Percentiles rank a stretch among this genome's conserved stretches.
Conservation (phyloP, 2,113 vertebrate genomes). For the Platichthys stellatus region DNA sequence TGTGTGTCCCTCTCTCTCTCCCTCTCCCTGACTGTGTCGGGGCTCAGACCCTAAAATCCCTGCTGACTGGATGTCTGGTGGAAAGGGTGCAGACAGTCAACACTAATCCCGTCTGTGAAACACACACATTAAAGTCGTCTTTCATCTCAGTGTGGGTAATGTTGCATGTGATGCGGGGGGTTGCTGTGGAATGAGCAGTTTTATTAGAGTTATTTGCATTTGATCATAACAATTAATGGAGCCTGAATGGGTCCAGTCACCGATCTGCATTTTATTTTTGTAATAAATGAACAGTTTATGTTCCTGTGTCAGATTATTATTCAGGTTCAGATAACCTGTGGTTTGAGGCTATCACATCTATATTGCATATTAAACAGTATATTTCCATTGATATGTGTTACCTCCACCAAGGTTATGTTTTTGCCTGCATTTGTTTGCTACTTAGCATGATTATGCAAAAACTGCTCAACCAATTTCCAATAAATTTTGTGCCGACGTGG, state of each 20-base stretch:
- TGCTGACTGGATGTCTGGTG: slow-evolving; percentile 76
- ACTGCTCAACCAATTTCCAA: neutral
- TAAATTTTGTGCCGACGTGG: too few species aligned
- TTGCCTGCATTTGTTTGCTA: neutral
- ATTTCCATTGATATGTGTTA: neutral
- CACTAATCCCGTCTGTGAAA: slow-evolving; percentile 69
- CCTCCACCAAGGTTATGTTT: neutral
- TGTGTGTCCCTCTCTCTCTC: neutral
- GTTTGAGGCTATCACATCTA: neutral
- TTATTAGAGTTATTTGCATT: neutral
- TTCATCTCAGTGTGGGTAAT: slow-evolving; percentile 39
- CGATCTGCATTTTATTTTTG: too few species aligned
- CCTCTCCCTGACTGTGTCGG: slow-evolving; percentile 21
- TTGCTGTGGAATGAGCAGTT: neutral
- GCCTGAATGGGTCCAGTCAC: neutral
- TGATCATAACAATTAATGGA: neutral
- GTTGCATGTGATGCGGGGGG: slow-evolving; percentile 33
- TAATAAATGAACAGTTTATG: too few species aligned
- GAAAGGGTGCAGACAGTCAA: slow-evolving; percentile 74
- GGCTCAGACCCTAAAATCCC: slow-evolving; percentile 75
- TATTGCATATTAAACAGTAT: neutral
- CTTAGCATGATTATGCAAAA: neutral
- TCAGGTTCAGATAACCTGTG: too few species aligned
- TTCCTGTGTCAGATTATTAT: too few species aligned
- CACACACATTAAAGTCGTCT: slow-evolving; percentile 41